Evolutionary conservation across 2,113 vertebrate genomes (phyloP), one percentile per base, ranked within the genome.

Genomic region (Ascaphus truei): DNA sequence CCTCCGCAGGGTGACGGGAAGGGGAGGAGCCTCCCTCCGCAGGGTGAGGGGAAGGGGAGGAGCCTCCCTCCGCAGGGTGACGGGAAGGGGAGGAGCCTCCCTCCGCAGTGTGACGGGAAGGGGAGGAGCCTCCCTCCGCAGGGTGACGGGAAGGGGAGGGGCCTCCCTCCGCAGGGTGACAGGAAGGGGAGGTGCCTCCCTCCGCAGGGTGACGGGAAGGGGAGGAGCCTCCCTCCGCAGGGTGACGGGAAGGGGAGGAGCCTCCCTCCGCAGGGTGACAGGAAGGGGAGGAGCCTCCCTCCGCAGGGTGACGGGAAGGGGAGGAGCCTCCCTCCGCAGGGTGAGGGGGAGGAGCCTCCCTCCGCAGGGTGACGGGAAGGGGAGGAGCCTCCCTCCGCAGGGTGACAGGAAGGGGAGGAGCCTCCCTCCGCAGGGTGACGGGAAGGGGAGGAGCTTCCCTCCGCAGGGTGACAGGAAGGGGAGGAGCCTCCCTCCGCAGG

Each of bases 301-400:
- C 22, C 10, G 27, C 59, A 16, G 13, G 27, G n/a, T n/a, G n/a
- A n/a, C n/a, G n/a, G n/a, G n/a, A n/a, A n/a, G n/a, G n/a, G n/a
- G n/a, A n/a, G n/a, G n/a, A n/a, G n/a, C 5, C 31, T 33, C 31
- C 5, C 31, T 9, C 5, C 11, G 9, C 31, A 33, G 31, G 5
- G 31, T 5, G 11, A 5, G 5, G 31, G 31, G 31, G 31, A 34
- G 31, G 11, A 20, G 2, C 9, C 7, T 57, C 3, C 3, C 3
- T 4, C 30, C 3, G 23, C 18, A 27, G 7, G n/a, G 23, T 61
- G 1, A 1, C 0, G 0, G 8, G 0, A 0, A 3, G 11, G 13
- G 16, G n/a, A 33, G 22, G 22, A 26, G 6, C 3, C 16, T 22
- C 29, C 6, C 10, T 1, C 22, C 10, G 27, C 59, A 16, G 13